Percentiles rank a stretch among this genome's conserved stretches.
These are phyloP conservation scores for Varanus salvator DNA, from an alignment of 2,113 vertebrate species.

Conservation along the genomic window DNA sequence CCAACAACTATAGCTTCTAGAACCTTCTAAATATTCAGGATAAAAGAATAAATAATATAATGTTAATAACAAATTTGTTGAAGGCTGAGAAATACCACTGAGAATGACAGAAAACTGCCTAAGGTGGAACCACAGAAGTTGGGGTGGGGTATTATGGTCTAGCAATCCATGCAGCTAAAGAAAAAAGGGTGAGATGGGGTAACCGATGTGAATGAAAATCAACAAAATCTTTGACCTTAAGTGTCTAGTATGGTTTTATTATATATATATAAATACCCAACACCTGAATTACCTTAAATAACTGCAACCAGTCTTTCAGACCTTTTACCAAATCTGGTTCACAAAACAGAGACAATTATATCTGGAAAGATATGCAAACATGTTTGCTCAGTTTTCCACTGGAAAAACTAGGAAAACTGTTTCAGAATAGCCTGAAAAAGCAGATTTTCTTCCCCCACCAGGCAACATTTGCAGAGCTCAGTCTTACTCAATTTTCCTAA, in stretches of 20 bases:
- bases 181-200: no score
- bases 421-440: slow-evolving; percentile 25
- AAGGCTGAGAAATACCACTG: not conserved
- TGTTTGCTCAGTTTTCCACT: slow-evolving; percentile 16
- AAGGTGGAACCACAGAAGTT: not conserved
- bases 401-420: slow-evolving; percentile 30
- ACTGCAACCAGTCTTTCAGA: not conserved
- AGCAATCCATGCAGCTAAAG: not conserved
- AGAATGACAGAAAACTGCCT: not conserved
- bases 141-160: not conserved
- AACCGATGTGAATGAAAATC: not conserved
- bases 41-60: not conserved
- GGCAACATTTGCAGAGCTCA: slow-evolving; percentile 44
- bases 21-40: not conserved
- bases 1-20: not conserved
- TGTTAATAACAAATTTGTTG: not conserved
- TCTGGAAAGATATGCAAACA: slow-evolving; percentile 42
- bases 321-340: not conserved
- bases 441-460: not conserved
- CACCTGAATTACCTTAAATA: slow-evolving; percentile 5
- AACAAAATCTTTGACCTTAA: not conserved
- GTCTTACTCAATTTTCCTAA: slow-evolving; percentile 9
- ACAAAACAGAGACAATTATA: slow-evolving; percentile 33
- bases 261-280: not conserved
- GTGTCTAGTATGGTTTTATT: not conserved